These are phyloP conservation scores for Gasterosteus nipponicus DNA, from an alignment of 2,113 vertebrate genomes.

Conservation along the genomic window DNA sequence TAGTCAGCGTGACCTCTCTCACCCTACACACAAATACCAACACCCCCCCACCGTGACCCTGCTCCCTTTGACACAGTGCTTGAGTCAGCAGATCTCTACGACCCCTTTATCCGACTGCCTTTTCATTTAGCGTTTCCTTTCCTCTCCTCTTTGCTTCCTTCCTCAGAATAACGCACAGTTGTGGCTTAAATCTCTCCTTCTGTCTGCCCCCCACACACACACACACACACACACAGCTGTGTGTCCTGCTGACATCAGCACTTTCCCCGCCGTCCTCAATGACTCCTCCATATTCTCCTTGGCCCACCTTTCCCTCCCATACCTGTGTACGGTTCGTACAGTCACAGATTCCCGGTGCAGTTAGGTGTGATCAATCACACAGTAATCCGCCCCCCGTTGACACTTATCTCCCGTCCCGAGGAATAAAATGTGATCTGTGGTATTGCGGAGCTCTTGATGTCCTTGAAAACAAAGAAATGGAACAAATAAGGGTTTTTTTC, in stretches of 20 bases:
- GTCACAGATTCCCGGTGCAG: conserved; percentile 27
- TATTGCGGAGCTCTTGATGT: conserved; percentile 27
- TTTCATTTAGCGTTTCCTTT: background rate
- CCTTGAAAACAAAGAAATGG: conserved; percentile 54
- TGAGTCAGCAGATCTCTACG: conserved; percentile 55
- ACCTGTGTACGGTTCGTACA: conserved; percentile 17
- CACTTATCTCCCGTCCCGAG: conserved; percentile 26
- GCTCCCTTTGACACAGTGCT: conserved; percentile 33
- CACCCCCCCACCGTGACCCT: conserved; percentile 40
- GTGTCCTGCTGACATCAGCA: conserved; percentile 67
- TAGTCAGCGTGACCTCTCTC: conserved; percentile 51
- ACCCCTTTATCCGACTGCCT: background rate
- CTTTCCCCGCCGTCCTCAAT: conserved; percentile 65
- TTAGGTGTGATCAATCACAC: conserved; percentile 52
- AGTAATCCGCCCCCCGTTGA: conserved; percentile 44
- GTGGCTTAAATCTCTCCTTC: background rate
- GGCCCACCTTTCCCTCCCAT: background rate
- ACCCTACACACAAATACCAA: conserved; percentile 15
- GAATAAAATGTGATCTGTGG: conserved; percentile 43
- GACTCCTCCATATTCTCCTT: conserved; percentile 22
- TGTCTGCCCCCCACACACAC: conserved; percentile 10
- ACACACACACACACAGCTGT: background rate
- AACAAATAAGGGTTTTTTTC: conserved; percentile 9
- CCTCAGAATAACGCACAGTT: no score
- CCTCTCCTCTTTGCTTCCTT: background rate